Conservation (phyloP, 2,888 invertebrate genomes). For the Chesias legatella region DNA sequence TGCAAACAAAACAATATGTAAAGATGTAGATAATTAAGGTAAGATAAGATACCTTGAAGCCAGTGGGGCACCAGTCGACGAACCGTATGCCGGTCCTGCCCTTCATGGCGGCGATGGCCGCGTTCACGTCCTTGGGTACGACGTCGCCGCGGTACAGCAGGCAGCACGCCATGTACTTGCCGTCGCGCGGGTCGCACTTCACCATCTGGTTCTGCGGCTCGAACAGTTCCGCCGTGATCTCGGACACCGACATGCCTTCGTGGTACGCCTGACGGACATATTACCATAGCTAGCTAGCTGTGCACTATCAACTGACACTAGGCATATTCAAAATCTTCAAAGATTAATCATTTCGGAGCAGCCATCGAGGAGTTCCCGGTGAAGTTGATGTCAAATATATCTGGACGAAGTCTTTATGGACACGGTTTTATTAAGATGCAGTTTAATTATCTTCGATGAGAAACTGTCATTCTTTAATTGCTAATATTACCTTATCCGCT, state of each 20-base stretch:
- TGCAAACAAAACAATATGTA: too few species aligned
- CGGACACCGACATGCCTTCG: conserved; percentile 88
- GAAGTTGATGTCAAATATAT: too few species aligned
- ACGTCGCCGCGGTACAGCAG: conserved; percentile 94
- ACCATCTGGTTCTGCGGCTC: conserved; percentile 95
- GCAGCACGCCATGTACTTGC: conserved; percentile 95
- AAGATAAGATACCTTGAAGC: conserved; percentile 95
- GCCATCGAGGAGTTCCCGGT: too few species aligned
- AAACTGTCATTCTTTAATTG: too few species aligned
- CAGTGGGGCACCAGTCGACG: conserved; percentile 97
- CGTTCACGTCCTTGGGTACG: conserved; percentile 93
- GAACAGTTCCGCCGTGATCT: conserved; percentile 93
- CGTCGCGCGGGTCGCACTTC: conserved; percentile 90
- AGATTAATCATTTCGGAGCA: too few species aligned
- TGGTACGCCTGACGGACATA: conserved; percentile 77
- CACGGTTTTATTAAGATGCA: too few species aligned
- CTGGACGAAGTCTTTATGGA: too few species aligned
- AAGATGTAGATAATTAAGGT: too few species aligned
- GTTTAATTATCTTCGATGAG: too few species aligned
- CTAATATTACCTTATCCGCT: conserved; percentile 78
- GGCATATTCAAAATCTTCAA: too few species aligned
- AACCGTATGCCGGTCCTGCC: conserved; percentile 89
- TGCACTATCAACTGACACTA: too few species aligned
- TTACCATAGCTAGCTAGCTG: too few species aligned
- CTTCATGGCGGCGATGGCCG: conserved; percentile 89